Percentiles rank a stretch among this genome's conserved stretches.
These are phyloP conservation scores for Halisarca cf. caerulea DNA, from an alignment of 37 sponge, comb jelly and placozoan genomes.

Conservation along the genomic window DNA sequence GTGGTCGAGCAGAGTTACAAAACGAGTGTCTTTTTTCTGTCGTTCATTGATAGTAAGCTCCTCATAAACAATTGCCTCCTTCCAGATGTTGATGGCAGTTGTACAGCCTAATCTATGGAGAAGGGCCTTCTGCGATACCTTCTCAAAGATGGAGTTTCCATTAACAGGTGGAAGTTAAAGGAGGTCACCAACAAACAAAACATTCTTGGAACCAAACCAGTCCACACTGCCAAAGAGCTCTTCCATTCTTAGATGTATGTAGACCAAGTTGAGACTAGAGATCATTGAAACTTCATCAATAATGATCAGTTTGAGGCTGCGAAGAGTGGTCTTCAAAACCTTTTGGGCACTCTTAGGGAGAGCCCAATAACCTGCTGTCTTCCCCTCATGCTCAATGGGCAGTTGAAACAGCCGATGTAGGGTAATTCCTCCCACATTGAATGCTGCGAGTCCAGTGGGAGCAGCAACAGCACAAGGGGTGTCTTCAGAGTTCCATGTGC, in stretches of 20 bases:
- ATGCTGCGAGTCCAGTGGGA: slow-evolving; percentile 56
- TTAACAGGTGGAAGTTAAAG: slow-evolving; percentile 52
- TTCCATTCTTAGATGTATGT: slow-evolving; percentile 55
- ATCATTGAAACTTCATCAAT: slow-evolving; percentile 72
- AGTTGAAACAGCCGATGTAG: slow-evolving; percentile 38
- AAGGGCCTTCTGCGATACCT: background rate
- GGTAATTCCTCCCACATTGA: slow-evolving; percentile 45
- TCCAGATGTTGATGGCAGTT: slow-evolving; percentile 29
- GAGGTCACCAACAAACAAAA: slow-evolving; percentile 57
- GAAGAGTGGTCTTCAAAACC: slow-evolving; percentile 31
- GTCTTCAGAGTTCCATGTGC: background rate
- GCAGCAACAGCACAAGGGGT: slow-evolving; percentile 36
- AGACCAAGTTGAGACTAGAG: slow-evolving; percentile 30
- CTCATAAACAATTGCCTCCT: slow-evolving; percentile 16
- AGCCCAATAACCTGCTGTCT: slow-evolving; percentile 24
- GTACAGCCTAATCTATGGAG: background rate
- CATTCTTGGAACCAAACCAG: slow-evolving; percentile 43
- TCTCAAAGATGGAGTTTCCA: slow-evolving; percentile 9
- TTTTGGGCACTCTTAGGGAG: slow-evolving; percentile 4
- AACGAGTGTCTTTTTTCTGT: slow-evolving; percentile 44
- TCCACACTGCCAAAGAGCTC: slow-evolving; percentile 17
- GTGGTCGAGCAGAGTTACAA: background rate
- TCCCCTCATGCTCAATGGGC: slow-evolving; percentile 50
- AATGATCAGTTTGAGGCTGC: no score
- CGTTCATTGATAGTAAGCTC: slow-evolving; percentile 76